These are phyloP conservation scores for Cheilosia scutellata DNA, from an alignment of 2,888 invertebrate genomes.

Conservation along the genomic window DNA sequence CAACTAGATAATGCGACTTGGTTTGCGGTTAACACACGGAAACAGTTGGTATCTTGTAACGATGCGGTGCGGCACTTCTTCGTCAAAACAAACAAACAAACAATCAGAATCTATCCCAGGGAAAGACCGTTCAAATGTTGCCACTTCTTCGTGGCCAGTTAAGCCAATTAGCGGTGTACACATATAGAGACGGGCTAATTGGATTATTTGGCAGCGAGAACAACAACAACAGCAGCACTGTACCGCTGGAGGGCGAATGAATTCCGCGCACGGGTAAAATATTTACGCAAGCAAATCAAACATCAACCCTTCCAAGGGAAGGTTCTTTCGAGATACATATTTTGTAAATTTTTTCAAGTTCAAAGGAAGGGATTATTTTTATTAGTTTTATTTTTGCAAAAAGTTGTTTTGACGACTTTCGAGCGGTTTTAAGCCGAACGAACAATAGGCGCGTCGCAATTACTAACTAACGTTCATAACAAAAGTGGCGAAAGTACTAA, in stretches of 20 bases:
- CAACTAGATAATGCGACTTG: constrained; percentile 33
- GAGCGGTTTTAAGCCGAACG: constrained; percentile 10
- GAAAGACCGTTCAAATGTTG: not conserved
- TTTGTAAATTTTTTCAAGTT: constrained; percentile 62
- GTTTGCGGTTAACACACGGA: constrained; percentile 34
- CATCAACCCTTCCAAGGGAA: constrained; percentile 18
- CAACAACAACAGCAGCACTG: not conserved
- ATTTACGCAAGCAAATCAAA: constrained; percentile 55
- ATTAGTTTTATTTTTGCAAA: constrained; percentile 4
- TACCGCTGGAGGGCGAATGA: constrained; percentile 49
- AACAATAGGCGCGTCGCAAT: constrained; percentile 55
- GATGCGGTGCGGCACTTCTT: not conserved
- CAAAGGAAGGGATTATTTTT: constrained; percentile 50
- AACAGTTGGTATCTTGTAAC: constrained; percentile 6
- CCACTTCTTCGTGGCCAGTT: constrained; percentile 19
- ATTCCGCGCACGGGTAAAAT: constrained; percentile 39
- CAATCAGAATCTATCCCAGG: constrained; percentile 21
- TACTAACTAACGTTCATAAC: constrained; percentile 51
- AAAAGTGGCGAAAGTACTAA: constrained; percentile 60
- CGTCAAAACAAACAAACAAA: constrained; percentile 55
- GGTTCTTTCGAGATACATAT: not conserved
- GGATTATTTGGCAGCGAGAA: constrained; percentile 51
- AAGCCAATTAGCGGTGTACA: constrained; percentile 63
- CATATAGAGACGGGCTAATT: constrained; percentile 43
- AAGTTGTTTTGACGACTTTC: constrained; percentile 23